Percentiles rank a stretch among this genome's conserved stretches.
These are phyloP conservation scores for Sinosuthora webbiana DNA, from an alignment of 2,113 vertebrate species.

Conservation along the genomic window DNA sequence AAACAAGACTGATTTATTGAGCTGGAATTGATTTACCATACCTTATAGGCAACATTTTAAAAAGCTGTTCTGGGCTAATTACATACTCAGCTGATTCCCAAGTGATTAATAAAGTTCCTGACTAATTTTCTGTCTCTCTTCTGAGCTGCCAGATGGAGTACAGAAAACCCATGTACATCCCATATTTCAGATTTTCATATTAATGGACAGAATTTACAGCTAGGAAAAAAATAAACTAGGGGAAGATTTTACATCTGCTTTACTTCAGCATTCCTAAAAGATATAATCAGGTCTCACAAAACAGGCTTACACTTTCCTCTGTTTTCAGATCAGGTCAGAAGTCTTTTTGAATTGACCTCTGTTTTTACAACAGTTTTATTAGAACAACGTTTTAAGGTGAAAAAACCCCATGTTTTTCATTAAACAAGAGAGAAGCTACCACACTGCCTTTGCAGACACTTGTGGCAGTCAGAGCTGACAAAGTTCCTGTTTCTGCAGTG, in stretches of 20 bases:
- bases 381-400: background rate
- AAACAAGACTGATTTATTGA: constrained; percentile 18
- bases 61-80: constrained; percentile 46
- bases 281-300: background rate
- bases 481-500: background rate
- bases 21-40: background rate
- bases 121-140: constrained; percentile 33
- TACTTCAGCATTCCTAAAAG: background rate
- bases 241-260: background rate
- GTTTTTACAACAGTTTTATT: background rate
- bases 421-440: background rate
- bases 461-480: background rate
- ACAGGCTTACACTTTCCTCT: background rate
- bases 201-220: background rate
- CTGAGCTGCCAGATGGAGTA: constrained; percentile 35
- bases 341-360: background rate
- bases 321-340: background rate
- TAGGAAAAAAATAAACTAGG: background rate
- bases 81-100: constrained; percentile 20
- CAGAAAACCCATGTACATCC: constrained; percentile 8
- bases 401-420: background rate
- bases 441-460: background rate
- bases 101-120: constrained; percentile 56
- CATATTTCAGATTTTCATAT: constrained; percentile 3
- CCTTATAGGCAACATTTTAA: background rate